These are phyloP conservation scores for Noctua pronuba DNA, from an alignment of 2,888 invertebrate species.

Conservation along the genomic window DNA sequence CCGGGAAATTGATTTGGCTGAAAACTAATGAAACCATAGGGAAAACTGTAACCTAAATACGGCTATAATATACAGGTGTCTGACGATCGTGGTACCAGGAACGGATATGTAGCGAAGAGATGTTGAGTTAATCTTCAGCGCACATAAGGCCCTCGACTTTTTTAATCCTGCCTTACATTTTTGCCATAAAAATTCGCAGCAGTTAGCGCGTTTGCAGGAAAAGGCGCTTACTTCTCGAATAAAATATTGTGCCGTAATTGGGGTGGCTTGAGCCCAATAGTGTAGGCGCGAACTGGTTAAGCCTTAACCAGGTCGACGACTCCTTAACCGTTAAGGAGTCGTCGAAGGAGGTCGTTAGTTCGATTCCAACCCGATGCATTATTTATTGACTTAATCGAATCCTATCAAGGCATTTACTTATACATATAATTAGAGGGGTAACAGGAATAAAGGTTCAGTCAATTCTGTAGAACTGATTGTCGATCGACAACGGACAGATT, in stretches of 20 bases:
- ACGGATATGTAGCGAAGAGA: conserved; percentile 14
- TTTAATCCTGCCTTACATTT: conserved; percentile 3
- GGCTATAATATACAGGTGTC: background rate
- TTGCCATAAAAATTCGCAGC: conserved; percentile 3
- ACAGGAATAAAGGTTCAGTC: background rate
- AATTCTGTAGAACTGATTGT: background rate
- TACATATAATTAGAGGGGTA: background rate
- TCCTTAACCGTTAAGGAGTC: background rate
- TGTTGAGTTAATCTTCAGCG: conserved; percentile 21
- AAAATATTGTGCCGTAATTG: conserved; percentile 17
- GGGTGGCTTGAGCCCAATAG: background rate
- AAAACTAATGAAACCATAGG: background rate
- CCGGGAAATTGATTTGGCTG: background rate
- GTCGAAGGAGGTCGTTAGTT: background rate
- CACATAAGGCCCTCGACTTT: background rate
- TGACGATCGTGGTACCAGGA: conserved; percentile 27
- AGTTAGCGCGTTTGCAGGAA: background rate
- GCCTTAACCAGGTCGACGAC: background rate
- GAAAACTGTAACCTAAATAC: background rate
- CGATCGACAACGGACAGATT: background rate
- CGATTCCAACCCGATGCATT: background rate
- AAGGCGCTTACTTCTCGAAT: background rate
- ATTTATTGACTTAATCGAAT: too few species aligned
- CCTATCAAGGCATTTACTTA: background rate
- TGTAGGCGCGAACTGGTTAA: background rate